A percentile compares a stretch with the other conserved stretches of the same genome.
Conservation (phyloP, 1,140 invertebrate species). For the Mya arenaria region DNA sequence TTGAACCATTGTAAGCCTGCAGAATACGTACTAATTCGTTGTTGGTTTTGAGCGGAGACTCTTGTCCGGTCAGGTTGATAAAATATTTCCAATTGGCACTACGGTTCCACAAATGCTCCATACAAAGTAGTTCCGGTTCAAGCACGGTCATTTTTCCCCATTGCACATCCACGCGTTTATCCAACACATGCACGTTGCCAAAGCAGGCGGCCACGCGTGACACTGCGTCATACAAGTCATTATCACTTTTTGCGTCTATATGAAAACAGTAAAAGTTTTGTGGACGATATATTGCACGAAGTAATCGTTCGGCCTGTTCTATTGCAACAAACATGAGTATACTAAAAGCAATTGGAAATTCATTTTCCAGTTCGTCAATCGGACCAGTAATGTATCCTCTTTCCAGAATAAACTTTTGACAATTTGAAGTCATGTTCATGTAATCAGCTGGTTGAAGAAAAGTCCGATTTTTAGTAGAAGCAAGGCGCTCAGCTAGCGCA, state of each 20-base stretch:
- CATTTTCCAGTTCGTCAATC: slow-evolving; percentile 59
- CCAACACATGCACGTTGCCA: slow-evolving; percentile 70
- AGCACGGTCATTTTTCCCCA: slow-evolving; percentile 68
- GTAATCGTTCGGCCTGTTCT: slow-evolving; percentile 67
- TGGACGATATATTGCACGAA: slow-evolving; percentile 72
- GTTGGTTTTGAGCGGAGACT: slow-evolving; percentile 76
- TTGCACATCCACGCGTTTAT: slow-evolving; percentile 58
- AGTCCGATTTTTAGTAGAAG: no score
- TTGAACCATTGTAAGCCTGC: slow-evolving; percentile 70
- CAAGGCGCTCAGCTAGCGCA: no score
- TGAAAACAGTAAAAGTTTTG: slow-evolving; percentile 77
- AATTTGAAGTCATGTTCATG: slow-evolving; percentile 18
- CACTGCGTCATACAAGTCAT: background rate
- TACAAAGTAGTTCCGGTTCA: slow-evolving; percentile 72
- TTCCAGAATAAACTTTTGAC: slow-evolving; percentile 31
- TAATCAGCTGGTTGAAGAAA: background rate
- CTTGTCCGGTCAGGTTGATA: slow-evolving; percentile 76
- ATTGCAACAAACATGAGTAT: slow-evolving; percentile 66
- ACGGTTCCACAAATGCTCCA: slow-evolving; percentile 69
- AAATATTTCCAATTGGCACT: slow-evolving; percentile 74
- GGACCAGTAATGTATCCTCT: slow-evolving; percentile 60
- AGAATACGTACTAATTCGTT: slow-evolving; percentile 72
- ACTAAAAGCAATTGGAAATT: slow-evolving; percentile 75
- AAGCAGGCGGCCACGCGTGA: slow-evolving; percentile 63
- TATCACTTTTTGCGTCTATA: slow-evolving; percentile 66